phyloP scores from a whole-genome alignment of 2,888 invertebrate species.

The Cephus sareptanus region DNA sequence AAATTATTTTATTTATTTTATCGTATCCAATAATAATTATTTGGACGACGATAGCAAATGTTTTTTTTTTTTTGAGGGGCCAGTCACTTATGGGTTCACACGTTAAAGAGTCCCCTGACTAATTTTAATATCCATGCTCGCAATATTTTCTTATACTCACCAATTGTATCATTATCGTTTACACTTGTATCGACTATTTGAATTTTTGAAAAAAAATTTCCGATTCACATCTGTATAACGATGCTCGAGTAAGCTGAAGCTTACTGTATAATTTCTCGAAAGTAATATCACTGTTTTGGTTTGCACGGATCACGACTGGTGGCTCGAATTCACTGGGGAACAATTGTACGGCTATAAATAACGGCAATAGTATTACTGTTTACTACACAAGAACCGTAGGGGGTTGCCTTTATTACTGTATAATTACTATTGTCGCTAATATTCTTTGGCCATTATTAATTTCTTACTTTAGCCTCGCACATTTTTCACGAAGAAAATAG shows the following conservation, averaged over 20 bases:
- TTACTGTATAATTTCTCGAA: background rate
- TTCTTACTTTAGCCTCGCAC: background rate
- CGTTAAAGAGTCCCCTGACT: no score
- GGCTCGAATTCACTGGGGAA: background rate
- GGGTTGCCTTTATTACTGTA: background rate
- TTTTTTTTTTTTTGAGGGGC: background rate
- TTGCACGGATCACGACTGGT: background rate
- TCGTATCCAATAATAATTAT: no score
- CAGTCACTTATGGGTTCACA: background rate
- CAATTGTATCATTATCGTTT: background rate
- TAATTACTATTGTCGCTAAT: background rate
- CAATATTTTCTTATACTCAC: background rate
- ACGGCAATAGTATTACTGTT: background rate
- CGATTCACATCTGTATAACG: no score
- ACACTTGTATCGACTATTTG: background rate
- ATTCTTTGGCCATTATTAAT: background rate
- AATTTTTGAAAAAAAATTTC: background rate
- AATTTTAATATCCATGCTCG: background rate
- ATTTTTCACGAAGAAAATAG: background rate
- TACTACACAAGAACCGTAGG: background rate
- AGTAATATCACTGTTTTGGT: background rate
- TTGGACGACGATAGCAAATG: no score
- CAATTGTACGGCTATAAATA: background rate
- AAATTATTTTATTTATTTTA: background rate
- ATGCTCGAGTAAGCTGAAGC: background rate